phyloP scores from a whole-genome alignment of 2,888 invertebrate genomes.

The Epinotia brunnichana region DNA sequence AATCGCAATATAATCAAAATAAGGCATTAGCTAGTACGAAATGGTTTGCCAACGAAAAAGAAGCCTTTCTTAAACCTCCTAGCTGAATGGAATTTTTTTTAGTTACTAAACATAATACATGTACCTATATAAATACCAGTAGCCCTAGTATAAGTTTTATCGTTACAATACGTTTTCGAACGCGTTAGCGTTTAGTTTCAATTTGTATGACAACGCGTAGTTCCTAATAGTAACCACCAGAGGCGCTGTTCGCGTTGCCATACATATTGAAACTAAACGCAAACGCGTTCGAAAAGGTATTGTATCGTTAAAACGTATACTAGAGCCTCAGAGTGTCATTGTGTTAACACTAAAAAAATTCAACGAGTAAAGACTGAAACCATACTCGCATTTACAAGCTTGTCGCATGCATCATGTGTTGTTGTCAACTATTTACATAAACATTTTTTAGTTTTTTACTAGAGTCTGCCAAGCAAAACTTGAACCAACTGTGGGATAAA shows the following conservation, averaged over 20 bases:
- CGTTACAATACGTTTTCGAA: no score
- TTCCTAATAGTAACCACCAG: no score
- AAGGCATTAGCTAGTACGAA: conserved; percentile 64
- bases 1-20: conserved; percentile 65
- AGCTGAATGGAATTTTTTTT: conserved; percentile 24
- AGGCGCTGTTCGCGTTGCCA: no score
- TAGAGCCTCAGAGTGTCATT: conserved; percentile 25
- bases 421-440: neutral
- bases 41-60: conserved; percentile 68
- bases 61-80: conserved; percentile 60
- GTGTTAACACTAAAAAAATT: conserved; percentile 15
- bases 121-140: neutral
- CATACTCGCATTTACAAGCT: conserved; percentile 38
- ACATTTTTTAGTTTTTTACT: neutral
- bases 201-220: no score
- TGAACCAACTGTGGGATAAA: no score
- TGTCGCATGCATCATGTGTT: conserved; percentile 8
- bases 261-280: no score
- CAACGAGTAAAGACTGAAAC: conserved; percentile 39
- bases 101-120: neutral
- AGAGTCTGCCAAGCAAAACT: neutral
- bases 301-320: no score
- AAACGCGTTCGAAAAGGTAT: no score
- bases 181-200: no score
- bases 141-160: no score